These are phyloP conservation scores for Phodopus roborovskii DNA, from an alignment of 2,113 vertebrate species.

Conservation along the genomic window DNA sequence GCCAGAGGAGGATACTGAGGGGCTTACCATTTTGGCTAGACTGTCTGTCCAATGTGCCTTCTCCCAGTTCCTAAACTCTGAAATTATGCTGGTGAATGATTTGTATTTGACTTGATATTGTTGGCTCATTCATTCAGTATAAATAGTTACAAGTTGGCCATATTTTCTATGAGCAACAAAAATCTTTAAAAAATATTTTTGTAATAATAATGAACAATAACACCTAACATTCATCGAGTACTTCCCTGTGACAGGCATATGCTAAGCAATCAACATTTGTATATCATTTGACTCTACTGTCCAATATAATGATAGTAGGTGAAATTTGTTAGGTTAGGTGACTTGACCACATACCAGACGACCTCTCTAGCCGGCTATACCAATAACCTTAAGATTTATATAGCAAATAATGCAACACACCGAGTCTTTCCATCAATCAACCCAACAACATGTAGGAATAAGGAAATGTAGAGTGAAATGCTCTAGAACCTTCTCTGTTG, in stretches of 20 bases:
- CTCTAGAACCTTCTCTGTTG: background rate
- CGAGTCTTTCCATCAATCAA: background rate
- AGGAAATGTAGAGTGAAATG: background rate
- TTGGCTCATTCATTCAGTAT: background rate
- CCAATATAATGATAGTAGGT: background rate
- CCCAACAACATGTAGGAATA: background rate
- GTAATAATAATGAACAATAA: conserved; percentile 19
- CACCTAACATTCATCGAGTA: background rate
- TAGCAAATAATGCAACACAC: background rate
- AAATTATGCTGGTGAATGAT: conserved; percentile 26
- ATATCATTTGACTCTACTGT: background rate
- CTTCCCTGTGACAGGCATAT: background rate
- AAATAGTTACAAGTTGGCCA: background rate
- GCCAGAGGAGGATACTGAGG: background rate
- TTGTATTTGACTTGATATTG: conserved; percentile 13
- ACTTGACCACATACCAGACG: background rate
- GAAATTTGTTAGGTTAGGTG: background rate
- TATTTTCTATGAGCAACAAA: conserved; percentile 4
- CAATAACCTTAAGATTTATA: conserved; percentile 15
- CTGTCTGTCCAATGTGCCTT: background rate
- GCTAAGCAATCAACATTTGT: background rate
- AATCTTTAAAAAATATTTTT: background rate
- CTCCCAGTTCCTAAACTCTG: background rate
- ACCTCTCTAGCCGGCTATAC: background rate
- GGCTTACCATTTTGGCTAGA: background rate